phyloP scores from a whole-genome alignment of 53 echinoderm and acorn worm species.

The Antedon mediterranea region DNA sequence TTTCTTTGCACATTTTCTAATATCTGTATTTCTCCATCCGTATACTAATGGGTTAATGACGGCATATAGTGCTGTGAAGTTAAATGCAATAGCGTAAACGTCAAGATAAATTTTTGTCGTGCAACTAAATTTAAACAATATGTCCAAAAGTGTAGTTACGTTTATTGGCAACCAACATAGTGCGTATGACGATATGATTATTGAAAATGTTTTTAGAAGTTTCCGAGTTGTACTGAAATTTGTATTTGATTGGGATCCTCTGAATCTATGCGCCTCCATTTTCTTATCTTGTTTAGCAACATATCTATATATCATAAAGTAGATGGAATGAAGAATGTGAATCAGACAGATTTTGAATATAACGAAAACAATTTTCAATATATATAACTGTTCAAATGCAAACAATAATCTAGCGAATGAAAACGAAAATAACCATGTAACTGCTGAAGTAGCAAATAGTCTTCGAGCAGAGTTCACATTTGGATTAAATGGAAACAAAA shows the following conservation, averaged over 20 bases:
- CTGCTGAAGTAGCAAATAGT: not conserved
- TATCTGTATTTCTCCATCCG: not conserved
- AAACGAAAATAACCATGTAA: not conserved
- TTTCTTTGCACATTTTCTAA: not conserved
- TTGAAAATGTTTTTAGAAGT: not conserved
- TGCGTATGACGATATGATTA: not conserved
- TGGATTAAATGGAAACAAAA: not conserved
- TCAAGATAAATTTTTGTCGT: not conserved
- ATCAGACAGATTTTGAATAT: not conserved
- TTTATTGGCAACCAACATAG: not conserved
- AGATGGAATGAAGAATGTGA: not conserved
- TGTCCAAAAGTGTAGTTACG: not conserved
- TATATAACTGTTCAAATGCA: not conserved
- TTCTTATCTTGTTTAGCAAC: not conserved
- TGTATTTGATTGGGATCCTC: not conserved
- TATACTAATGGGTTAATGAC: not conserved
- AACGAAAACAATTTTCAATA: not conserved
- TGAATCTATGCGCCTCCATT: not conserved
- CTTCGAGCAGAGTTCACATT: not conserved
- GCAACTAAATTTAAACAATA: not conserved
- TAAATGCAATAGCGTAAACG: not conserved
- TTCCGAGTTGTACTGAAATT: not conserved
- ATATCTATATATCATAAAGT: not conserved
- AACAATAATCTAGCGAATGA: not conserved
- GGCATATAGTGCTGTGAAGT: not conserved